Percentiles rank a stretch among this genome's conserved stretches.
Conservation (phyloP, 2,888 invertebrate species). For the Petrolisthes manimaculis region DNA sequence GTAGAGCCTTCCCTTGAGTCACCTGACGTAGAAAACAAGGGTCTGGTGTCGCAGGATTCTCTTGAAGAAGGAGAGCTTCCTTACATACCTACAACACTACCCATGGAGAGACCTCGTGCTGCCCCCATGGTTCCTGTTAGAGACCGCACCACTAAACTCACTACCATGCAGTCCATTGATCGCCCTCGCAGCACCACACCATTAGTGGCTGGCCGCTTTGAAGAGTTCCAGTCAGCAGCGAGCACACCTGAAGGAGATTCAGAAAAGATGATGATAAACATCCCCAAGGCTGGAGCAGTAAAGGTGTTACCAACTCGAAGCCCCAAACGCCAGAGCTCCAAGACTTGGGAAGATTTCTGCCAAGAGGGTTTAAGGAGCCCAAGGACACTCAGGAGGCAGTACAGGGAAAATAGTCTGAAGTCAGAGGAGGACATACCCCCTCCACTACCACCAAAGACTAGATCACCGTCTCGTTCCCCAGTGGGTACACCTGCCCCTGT, state of each 20-base stretch:
- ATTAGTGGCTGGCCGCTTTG: conserved; percentile 79
- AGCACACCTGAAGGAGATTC: conserved; percentile 34
- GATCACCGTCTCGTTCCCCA: conserved; percentile 42
- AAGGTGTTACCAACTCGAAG: conserved; percentile 68
- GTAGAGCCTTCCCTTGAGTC: conserved; percentile 78
- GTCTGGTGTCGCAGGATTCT: conserved; percentile 83
- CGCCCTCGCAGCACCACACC: conserved; percentile 82
- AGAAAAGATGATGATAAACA: conserved; percentile 57
- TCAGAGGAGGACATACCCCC: conserved; percentile 67
- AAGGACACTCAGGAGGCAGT: conserved; percentile 68
- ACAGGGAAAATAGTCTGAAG: conserved; percentile 60
- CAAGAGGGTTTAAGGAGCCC: conserved; percentile 73
- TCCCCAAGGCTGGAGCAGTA: conserved; percentile 58
- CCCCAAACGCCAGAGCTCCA: conserved; percentile 73
- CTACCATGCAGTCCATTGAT: conserved; percentile 79
- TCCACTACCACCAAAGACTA: conserved; percentile 66
- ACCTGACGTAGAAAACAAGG: conserved; percentile 65
- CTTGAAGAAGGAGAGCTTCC: conserved; percentile 83
- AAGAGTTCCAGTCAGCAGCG: conserved; percentile 75
- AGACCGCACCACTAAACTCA: conserved; percentile 72
- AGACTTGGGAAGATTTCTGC: conserved; percentile 71
- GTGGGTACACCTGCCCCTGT: conserved; percentile 67
- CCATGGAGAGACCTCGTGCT: conserved; percentile 85
- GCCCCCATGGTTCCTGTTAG: conserved; percentile 85
- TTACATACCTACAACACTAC: conserved; percentile 90